Evolutionary conservation across 64 coral and sea anemone species (phyloP).

Genomic region (Stichodactyla mertensii): DNA sequence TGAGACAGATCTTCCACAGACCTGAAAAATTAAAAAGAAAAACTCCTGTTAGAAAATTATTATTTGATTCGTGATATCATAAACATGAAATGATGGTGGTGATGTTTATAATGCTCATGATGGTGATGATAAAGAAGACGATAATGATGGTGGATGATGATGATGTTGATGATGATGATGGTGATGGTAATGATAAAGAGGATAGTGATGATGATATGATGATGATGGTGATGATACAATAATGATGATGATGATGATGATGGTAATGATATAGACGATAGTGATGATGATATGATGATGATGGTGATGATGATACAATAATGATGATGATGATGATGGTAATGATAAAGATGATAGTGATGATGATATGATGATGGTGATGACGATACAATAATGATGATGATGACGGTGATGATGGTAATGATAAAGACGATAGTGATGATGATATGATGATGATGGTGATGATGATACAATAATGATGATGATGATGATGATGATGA

Average conservation of each 20-base stretch:
- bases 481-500: not conserved
- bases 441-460: not conserved
- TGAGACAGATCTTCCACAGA: conserved; percentile 55
- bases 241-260: not conserved
- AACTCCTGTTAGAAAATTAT: not conserved
- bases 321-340: not conserved
- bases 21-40: conserved; percentile 15
- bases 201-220: not conserved
- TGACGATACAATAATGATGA: not conserved
- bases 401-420: not conserved
- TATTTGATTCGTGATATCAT: too few relatives aligned
- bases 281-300: not conserved
- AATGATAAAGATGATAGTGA: not conserved
- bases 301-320: not conserved
- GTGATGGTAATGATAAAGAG: too few relatives aligned
- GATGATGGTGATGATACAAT: not conserved
- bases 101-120: not conserved
- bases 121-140: too few relatives aligned
- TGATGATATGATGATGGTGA: not conserved
- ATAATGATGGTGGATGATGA: too few relatives aligned
- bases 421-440: too few relatives aligned
- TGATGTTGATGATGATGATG: not conserved
- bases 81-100: too few relatives aligned
- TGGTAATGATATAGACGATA: too few relatives aligned
- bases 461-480: too few relatives aligned